Percentiles rank a stretch among this genome's conserved stretches.
Evolutionary conservation across 2,888 invertebrate species (phyloP).

Genomic region (Lepidonotus clava): DNA sequence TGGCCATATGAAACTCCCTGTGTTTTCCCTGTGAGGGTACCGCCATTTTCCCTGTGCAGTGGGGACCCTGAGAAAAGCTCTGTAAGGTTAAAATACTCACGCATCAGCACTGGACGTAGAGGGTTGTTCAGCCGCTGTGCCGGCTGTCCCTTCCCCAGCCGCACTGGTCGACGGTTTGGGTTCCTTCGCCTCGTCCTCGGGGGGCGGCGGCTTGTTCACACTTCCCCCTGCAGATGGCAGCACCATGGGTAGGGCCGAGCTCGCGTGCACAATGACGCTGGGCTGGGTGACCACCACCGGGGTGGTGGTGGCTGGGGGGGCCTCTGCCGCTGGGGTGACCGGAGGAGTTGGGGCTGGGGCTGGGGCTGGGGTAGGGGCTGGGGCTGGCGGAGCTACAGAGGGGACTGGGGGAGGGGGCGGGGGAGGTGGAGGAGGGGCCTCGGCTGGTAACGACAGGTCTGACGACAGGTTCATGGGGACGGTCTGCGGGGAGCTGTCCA

Average conservation of each 20-base stretch:
- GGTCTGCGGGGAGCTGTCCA: slow-evolving; percentile 43
- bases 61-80: too few relatives aligned
- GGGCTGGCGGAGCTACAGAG: neutral
- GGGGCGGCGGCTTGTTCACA: neutral
- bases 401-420: neutral
- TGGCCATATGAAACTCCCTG: too few relatives aligned
- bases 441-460: neutral
- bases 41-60: too few relatives aligned
- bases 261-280: slow-evolving; percentile 79
- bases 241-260: slow-evolving; percentile 62
- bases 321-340: neutral
- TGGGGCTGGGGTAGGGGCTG: neutral
- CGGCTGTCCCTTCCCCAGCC: neutral
- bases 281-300: slow-evolving; percentile 66
- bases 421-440: neutral
- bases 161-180: slow-evolving; percentile 40
- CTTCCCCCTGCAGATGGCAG: slow-evolving; percentile 38
- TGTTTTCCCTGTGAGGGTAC: too few relatives aligned
- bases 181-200: slow-evolving; percentile 55
- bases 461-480: slow-evolving; percentile 38
- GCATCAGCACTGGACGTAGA: neutral
- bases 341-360: neutral
- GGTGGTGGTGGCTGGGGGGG: neutral
- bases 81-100: neutral
- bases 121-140: neutral